Evolutionary conservation across 2,797 vertebrate species (phyloP).

Genomic region (Hoplostethus mediterraneus): DNA sequence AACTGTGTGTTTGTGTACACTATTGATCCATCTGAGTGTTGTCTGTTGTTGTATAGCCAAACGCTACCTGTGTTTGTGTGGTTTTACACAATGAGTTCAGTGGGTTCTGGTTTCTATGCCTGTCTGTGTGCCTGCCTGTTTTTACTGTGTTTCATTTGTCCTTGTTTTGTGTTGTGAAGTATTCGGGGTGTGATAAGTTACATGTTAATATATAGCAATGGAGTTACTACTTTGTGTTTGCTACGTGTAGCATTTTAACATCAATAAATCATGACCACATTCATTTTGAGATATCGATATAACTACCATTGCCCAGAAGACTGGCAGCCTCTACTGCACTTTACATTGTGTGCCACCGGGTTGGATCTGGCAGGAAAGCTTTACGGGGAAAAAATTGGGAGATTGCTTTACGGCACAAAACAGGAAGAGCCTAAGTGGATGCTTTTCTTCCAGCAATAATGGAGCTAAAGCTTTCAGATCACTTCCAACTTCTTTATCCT

Average conservation of each 20-base stretch:
- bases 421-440: no score
- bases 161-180: not conserved
- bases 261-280: not conserved
- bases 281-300: not conserved
- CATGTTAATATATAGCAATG: not conserved
- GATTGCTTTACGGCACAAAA: no score
- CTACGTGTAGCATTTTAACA: not conserved
- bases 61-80: not conserved
- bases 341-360: no score
- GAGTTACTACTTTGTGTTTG: not conserved
- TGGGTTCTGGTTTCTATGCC: not conserved
- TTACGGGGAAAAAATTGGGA: no score
- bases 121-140: slow-evolving; percentile 4
- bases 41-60: no score
- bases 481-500: no score
- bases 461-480: no score
- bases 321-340: no score
- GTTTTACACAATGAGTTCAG: not conserved
- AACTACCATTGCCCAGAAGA: not conserved
- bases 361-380: no score
- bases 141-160: not conserved
- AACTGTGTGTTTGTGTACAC: not conserved
- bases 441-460: no score
- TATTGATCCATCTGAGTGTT: not conserved
- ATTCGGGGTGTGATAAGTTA: not conserved